A percentile compares a stretch with the other conserved stretches of the same genome.
These are phyloP conservation scores for Acleris emargana DNA, from an alignment of 2,888 invertebrate genomes.

Conservation along the genomic window DNA sequence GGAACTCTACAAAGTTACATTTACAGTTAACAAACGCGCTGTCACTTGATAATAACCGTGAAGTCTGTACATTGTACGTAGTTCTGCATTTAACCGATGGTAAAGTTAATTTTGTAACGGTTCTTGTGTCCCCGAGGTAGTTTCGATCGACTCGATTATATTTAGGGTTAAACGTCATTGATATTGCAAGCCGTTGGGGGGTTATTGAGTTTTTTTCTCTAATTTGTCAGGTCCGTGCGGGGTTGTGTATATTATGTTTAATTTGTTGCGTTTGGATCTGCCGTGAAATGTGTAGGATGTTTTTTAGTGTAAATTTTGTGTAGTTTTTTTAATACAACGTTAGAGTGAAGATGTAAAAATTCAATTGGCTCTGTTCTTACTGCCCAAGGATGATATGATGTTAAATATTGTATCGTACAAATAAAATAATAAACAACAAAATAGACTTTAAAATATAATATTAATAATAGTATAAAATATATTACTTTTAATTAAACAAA, in stretches of 20 bases:
- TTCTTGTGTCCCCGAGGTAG: slow-evolving; percentile 80
- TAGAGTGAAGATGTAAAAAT: no score
- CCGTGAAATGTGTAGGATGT: slow-evolving; percentile 25
- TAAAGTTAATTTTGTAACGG: slow-evolving; percentile 37
- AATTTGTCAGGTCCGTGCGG: slow-evolving; percentile 76
- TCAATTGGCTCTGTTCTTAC: no score
- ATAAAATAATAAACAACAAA: no score
- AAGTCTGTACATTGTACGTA: background rate
- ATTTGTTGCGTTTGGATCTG: slow-evolving; percentile 59
- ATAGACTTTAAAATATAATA: no score
- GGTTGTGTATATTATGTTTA: slow-evolving; percentile 62
- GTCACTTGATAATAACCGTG: background rate
- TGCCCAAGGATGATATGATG: no score
- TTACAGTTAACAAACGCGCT: background rate
- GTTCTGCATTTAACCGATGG: slow-evolving; percentile 1
- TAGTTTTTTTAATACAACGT: background rate
- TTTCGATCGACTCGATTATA: slow-evolving; percentile 81
- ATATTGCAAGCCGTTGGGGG: slow-evolving; percentile 75
- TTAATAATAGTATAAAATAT: no score
- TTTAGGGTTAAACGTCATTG: slow-evolving; percentile 83
- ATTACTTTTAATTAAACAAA: no score
- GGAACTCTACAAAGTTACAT: slow-evolving; percentile 48
- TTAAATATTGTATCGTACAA: no score
- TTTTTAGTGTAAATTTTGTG: slow-evolving; percentile 14
- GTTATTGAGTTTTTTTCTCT: slow-evolving; percentile 75